Evolutionary conservation across 2,888 invertebrate genomes (phyloP).

Genomic region (Leptinotarsa peninsularis): DNA sequence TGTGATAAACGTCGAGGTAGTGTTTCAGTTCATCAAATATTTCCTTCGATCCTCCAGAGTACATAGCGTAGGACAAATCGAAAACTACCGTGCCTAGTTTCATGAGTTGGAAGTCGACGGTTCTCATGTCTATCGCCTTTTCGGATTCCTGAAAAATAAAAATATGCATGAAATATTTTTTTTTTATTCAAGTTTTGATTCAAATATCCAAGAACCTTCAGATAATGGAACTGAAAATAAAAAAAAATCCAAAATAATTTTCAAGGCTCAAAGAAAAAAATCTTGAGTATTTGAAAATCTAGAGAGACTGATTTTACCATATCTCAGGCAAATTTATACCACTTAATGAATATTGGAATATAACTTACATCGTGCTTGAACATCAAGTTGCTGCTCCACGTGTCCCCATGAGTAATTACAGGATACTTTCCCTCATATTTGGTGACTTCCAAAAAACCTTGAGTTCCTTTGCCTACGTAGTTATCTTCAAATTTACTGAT

Average conservation of each 20-base stretch:
- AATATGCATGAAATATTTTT: too few relatives aligned
- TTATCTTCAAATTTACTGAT: background rate
- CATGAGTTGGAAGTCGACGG: slow-evolving; percentile 26
- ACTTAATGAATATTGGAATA: background rate
- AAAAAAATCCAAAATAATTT: too few relatives aligned
- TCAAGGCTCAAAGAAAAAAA: too few relatives aligned
- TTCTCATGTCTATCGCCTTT: slow-evolving; percentile 17
- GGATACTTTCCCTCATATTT: slow-evolving; percentile 24
- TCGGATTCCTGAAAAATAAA: slow-evolving; percentile 21
- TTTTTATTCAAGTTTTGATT: too few relatives aligned
- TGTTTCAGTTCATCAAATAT: slow-evolving; percentile 21
- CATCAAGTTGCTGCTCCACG: slow-evolving; percentile 53
- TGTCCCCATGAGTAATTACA: slow-evolving; percentile 55
- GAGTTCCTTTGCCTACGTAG: slow-evolving; percentile 4
- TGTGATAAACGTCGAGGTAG: slow-evolving; percentile 23
- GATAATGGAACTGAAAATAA: too few relatives aligned
- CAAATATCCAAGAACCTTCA: too few relatives aligned
- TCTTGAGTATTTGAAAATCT: too few relatives aligned
- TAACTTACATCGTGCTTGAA: slow-evolving; percentile 52
- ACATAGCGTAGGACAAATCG: slow-evolving; percentile 24
- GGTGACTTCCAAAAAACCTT: slow-evolving; percentile 13
- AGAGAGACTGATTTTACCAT: too few relatives aligned
- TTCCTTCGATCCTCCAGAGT: slow-evolving; percentile 16
- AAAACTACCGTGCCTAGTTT: slow-evolving; percentile 1
- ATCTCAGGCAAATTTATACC: too few relatives aligned